A percentile compares a stretch with the other conserved stretches of the same genome.
phyloP scores from a whole-genome alignment of 2,797 vertebrate genomes.

The Thunnus albacares region DNA sequence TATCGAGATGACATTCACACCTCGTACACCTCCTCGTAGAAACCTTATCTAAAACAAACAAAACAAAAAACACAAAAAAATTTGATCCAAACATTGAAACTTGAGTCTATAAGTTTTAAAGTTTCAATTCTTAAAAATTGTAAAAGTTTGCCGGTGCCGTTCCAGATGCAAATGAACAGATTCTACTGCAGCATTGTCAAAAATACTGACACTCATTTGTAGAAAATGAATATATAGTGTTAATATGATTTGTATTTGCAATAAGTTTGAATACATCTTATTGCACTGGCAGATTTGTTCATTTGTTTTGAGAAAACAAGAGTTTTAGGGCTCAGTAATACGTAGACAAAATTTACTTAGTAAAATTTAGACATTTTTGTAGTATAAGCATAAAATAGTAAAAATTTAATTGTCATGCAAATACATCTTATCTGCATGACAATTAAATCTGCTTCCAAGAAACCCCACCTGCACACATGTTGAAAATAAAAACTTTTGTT shows the following conservation, averaged over 20 bases:
- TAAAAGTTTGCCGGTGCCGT: neutral
- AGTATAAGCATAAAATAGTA: neutral
- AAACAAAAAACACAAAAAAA: neutral
- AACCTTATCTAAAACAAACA: neutral
- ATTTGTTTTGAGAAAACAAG: too few species aligned
- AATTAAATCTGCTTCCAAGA: neutral
- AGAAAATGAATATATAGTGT: too few species aligned
- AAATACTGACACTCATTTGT: too few species aligned
- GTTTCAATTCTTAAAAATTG: too few species aligned
- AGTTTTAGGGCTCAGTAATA: too few species aligned
- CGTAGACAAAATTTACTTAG: too few species aligned
- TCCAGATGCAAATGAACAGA: slow-evolving; percentile 8
- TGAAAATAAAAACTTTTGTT: neutral
- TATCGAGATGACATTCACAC: slow-evolving; percentile 39
- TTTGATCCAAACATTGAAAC: neutral
- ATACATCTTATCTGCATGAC: too few species aligned
- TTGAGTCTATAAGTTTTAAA: too few species aligned
- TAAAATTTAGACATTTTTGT: neutral
- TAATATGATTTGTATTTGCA: too few species aligned
- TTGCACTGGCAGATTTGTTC: too few species aligned
- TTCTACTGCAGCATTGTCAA: neutral
- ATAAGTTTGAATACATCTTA: too few species aligned
- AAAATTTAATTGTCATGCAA: neutral
- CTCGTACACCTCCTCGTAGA: neutral
- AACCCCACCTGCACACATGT: too few species aligned